Base-by-base conservation (phyloP, 2,113 vertebrate genomes). In the Henicopernis longicauda region DNA sequence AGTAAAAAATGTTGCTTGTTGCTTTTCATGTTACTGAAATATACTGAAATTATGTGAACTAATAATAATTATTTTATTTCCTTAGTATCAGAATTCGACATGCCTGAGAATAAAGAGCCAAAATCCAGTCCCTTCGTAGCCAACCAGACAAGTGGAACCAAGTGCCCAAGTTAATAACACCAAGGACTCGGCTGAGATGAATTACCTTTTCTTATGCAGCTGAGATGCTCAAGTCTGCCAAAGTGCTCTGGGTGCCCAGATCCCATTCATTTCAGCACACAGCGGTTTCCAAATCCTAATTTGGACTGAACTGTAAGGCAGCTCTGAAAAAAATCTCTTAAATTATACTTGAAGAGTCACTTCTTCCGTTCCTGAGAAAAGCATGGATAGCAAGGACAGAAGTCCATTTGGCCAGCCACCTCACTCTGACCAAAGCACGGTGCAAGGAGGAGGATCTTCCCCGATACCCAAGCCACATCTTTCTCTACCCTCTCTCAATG, bases 401-500 rank as follows among this genome's bases (percentile, higher is more conserved):
- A 36, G 8, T 10, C 25, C 32, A 4, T 47, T 49, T 57, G 44
- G 23, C 9, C 55, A 47, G 17, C 4, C 57, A 71, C 29, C n/a
- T 78, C 38, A 4, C 45, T 38, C 26, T 22, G 27, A 22, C 34
- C 7, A 1, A 65, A 29, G n/a, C 10, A 9, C 1, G 6, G 14
- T 26, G 42, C 7, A 10, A 6, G 20, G 34, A 80, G 5, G 2
- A 4, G 18, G 3, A 65, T 78, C 18, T 55, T 47, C 11, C 3
- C 54, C 5, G 5, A 66, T 36, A 74, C 4, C 7, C 26, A 66
- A 65, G 36, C 27, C 7, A 0, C 6, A 3, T 26, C 9, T 55
- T 54, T 32, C 65, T 45, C 54, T 32, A 25, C 9, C 1, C 4
- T 38, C 57, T 18, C 8, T 6, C 58, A 59, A 6, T 0, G 0